These are phyloP conservation scores for Pelobates fuscus DNA, from an alignment of 2,113 vertebrate genomes.

Conservation along the genomic window DNA sequence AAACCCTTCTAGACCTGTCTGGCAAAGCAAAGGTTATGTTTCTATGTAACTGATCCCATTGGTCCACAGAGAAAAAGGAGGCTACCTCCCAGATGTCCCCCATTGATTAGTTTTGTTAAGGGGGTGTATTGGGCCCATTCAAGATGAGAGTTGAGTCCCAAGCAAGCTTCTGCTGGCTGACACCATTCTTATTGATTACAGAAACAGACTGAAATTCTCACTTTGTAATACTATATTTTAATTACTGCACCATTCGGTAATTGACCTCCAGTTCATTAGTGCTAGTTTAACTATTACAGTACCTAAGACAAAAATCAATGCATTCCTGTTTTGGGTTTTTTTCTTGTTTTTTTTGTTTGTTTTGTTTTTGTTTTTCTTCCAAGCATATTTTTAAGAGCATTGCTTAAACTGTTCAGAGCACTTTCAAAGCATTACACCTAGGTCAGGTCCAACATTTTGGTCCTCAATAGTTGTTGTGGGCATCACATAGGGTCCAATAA, in stretches of 20 bases:
- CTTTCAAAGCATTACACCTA: too few species aligned
- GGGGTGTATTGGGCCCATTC: conserved; percentile 55
- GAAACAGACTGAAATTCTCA: conserved; percentile 63
- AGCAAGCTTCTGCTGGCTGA: conserved; percentile 61
- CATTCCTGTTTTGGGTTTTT: conserved; percentile 1
- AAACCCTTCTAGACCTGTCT: not conserved
- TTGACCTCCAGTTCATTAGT: conserved; percentile 61
- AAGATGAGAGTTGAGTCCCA: conserved; percentile 65
- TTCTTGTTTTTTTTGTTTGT: too few species aligned
- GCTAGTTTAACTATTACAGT: conserved; percentile 46
- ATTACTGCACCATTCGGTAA: conserved; percentile 58
- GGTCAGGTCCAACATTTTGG: too few species aligned
- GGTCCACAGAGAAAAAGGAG: not conserved
- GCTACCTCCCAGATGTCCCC: conserved; percentile 60
- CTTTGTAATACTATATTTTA: conserved; percentile 66
- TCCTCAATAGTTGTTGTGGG: too few species aligned
- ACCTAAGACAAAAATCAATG: not conserved
- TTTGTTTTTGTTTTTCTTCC: too few species aligned
- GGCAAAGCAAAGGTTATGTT: not conserved
- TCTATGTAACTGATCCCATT: conserved; percentile 6
- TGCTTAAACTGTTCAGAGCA: too few species aligned
- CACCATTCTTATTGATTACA: conserved; percentile 66
- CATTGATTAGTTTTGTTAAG: conserved; percentile 62
- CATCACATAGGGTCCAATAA: too few species aligned
- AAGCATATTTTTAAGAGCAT: too few species aligned